These are phyloP conservation scores for Mystacides longicornis DNA, from an alignment of 2,888 invertebrate species.

Conservation along the genomic window DNA sequence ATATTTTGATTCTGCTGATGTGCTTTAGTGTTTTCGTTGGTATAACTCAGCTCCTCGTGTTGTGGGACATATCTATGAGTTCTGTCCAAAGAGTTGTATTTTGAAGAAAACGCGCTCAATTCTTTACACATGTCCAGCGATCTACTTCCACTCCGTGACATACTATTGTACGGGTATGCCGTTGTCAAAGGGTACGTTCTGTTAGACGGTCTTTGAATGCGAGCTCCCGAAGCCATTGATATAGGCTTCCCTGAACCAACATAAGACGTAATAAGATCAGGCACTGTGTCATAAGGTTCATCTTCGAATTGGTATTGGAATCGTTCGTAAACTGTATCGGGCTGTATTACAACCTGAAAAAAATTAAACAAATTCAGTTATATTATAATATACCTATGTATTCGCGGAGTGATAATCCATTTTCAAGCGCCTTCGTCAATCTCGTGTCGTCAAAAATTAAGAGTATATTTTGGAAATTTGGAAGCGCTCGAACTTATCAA, in stretches of 20 bases:
- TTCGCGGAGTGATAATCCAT: no score
- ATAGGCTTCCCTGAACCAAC: slow-evolving; percentile 86
- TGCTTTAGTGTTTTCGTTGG: slow-evolving; percentile 10
- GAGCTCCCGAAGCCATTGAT: slow-evolving; percentile 80
- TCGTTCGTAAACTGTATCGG: slow-evolving; percentile 85
- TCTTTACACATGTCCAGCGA: slow-evolving; percentile 7
- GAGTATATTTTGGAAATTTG: no score
- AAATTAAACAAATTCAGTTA: not conserved
- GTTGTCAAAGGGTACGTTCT: slow-evolving; percentile 71
- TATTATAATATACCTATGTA: no score
- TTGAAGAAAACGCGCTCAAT: slow-evolving; percentile 30
- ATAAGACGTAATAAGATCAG: slow-evolving; percentile 88
- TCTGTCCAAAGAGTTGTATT: slow-evolving; percentile 43
- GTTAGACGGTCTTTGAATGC: slow-evolving; percentile 79
- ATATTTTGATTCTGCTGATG: not conserved
- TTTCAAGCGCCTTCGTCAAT: no score
- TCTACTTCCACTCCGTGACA: slow-evolving; percentile 13
- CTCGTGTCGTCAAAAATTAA: no score
- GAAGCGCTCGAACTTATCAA: no score
- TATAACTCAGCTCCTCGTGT: slow-evolving; percentile 3
- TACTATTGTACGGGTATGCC: slow-evolving; percentile 35
- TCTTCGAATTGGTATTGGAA: slow-evolving; percentile 93
- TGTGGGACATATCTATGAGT: slow-evolving; percentile 49
- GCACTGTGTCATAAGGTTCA: slow-evolving; percentile 86
- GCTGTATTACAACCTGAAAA: slow-evolving; percentile 68